Conservation (phyloP, 2,113 vertebrate genomes). For the Hippocampus abdominalis region DNA sequence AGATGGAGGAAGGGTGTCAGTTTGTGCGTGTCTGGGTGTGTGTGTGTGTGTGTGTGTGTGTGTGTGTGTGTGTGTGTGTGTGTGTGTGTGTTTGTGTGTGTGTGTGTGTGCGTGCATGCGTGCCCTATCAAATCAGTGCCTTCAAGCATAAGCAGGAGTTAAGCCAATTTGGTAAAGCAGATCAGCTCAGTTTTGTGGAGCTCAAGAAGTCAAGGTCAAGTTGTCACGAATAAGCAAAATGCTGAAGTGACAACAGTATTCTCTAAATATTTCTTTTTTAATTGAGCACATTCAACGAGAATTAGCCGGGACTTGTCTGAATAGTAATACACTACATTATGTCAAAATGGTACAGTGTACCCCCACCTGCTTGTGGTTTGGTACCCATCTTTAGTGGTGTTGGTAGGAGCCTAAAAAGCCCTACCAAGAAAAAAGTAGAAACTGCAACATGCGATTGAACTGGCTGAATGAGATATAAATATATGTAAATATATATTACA, state of each 20-base stretch:
- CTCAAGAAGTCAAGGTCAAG: slow-evolving; percentile 24
- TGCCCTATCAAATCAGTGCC: slow-evolving; percentile 29
- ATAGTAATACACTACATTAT: too few relatives aligned
- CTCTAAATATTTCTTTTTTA: neutral
- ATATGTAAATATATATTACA: too few relatives aligned
- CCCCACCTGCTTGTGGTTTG: too few relatives aligned
- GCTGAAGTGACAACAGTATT: neutral
- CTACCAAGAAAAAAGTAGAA: too few relatives aligned
- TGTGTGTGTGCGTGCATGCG: slow-evolving; percentile 4
- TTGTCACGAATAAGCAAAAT: neutral
- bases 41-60: neutral
- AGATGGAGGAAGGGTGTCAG: neutral
- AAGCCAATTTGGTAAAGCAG: slow-evolving; percentile 53
- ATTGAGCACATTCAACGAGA: neutral
- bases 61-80: neutral
- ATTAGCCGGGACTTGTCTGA: too few relatives aligned
- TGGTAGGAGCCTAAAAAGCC: too few relatives aligned
- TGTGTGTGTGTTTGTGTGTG: neutral
- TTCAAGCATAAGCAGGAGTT: slow-evolving; percentile 30
- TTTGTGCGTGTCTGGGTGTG: neutral
- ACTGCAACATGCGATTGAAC: too few relatives aligned
- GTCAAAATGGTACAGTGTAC: too few relatives aligned
- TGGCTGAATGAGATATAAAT: too few relatives aligned
- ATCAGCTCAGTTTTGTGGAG: slow-evolving; percentile 39
- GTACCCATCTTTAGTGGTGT: too few relatives aligned